Conservation (phyloP, 2,888 invertebrate genomes). For the Hypercompe scribonia region DNA sequence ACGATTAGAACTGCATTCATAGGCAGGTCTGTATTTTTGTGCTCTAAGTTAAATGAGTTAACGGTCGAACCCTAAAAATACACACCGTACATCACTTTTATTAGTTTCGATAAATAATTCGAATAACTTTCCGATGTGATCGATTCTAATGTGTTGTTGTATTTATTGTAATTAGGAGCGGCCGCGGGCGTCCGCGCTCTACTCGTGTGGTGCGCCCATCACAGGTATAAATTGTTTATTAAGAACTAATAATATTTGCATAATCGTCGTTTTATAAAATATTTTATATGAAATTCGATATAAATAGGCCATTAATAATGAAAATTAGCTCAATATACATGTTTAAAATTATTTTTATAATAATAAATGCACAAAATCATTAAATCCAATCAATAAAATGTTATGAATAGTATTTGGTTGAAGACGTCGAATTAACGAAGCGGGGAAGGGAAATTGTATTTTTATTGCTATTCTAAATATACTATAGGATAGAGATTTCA, state of each 20-base stretch:
- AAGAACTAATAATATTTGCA: slow-evolving; percentile 85
- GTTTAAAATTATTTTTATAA: slow-evolving; percentile 68
- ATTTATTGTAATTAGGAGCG: slow-evolving; percentile 82
- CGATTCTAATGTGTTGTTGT: slow-evolving; percentile 82
- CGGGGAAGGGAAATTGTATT: slow-evolving; percentile 65
- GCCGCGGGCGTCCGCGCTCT: slow-evolving; percentile 38
- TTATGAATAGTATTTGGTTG: slow-evolving; percentile 61
- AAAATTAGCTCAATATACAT: slow-evolving; percentile 78
- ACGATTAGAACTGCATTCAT: slow-evolving; percentile 18
- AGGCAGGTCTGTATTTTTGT: slow-evolving; percentile 11
- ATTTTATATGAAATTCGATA: slow-evolving; percentile 81
- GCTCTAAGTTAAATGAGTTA: slow-evolving; percentile 33
- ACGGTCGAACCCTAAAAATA: slow-evolving; percentile 62
- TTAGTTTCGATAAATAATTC: slow-evolving; percentile 83
- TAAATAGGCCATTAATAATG: slow-evolving; percentile 79
- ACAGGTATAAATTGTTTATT: slow-evolving; percentile 81
- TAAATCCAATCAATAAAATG: slow-evolving; percentile 73
- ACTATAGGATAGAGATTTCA: slow-evolving; percentile 56
- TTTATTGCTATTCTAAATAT: slow-evolving; percentile 57
- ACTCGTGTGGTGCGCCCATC: slow-evolving; percentile 75
- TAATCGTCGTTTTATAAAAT: slow-evolving; percentile 80
- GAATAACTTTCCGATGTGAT: slow-evolving; percentile 82
- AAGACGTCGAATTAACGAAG: slow-evolving; percentile 64
- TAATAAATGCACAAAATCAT: slow-evolving; percentile 72
- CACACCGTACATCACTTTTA: slow-evolving; percentile 83